Percentiles rank a stretch among this genome's conserved stretches.
phyloP scores from a whole-genome alignment of 2,113 vertebrate genomes.

The Parotia lawesii region DNA sequence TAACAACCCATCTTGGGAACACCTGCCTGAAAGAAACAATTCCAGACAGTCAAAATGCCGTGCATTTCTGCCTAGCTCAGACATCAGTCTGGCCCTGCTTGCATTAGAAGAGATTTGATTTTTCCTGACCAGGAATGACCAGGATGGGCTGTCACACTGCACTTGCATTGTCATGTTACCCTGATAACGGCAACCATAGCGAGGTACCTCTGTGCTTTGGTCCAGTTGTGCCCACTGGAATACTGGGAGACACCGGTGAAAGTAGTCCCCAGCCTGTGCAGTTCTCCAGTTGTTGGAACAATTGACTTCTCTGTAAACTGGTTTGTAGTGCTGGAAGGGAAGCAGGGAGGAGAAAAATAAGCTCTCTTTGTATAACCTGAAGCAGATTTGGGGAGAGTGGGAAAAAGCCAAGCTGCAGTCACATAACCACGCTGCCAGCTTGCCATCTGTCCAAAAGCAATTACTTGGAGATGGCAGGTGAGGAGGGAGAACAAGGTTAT shows the following conservation, averaged over 20 bases:
- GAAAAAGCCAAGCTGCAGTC: neutral
- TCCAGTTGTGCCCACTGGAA: neutral
- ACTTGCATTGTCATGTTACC: accelerated
- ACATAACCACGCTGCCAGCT: neutral
- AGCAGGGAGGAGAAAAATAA: neutral
- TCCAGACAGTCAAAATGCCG: neutral
- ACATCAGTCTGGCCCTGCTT: neutral
- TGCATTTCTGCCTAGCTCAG: neutral
- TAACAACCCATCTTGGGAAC: neutral
- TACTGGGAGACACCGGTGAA: accelerated
- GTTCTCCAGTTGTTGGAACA: neutral
- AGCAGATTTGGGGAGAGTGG: neutral
- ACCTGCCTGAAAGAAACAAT: neutral
- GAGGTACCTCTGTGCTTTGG: neutral
- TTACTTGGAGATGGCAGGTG: conserved; percentile 47
- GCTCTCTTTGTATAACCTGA: neutral
- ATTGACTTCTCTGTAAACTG: neutral
- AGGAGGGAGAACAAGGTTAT: neutral
- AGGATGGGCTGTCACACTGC: neutral
- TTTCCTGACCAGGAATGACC: neutral
- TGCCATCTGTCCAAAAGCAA: conserved; percentile 66
- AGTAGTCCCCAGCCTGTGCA: neutral
- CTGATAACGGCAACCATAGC: accelerated
- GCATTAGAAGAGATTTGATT: neutral
- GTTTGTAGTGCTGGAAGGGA: neutral